These are phyloP conservation scores for Callipepla californica DNA, from an alignment of 2,113 vertebrate species.

Conservation along the genomic window DNA sequence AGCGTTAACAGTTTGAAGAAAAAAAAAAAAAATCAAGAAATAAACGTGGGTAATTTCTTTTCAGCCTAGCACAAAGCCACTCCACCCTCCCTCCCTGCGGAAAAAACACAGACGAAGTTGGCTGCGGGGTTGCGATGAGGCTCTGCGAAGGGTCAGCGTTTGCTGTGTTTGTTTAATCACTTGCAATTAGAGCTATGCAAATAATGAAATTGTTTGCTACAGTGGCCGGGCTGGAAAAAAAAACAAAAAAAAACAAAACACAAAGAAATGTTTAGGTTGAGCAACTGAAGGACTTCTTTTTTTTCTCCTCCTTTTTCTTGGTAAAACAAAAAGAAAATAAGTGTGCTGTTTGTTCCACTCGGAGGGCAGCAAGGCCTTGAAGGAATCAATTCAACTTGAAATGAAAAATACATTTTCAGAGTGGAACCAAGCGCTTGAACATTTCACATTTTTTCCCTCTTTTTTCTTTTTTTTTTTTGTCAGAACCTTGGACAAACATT, in stretches of 20 bases:
- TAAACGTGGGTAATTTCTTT: constrained; percentile 20
- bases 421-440: not conserved
- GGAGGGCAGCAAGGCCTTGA: not conserved
- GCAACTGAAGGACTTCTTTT: not conserved
- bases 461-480: not conserved
- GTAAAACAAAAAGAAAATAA: not conserved
- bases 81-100: constrained; percentile 6
- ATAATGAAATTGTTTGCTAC: constrained; percentile 57
- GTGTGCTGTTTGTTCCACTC: not conserved
- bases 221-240: not conserved
- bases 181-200: constrained; percentile 63
- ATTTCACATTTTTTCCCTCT: not conserved
- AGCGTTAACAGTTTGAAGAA: constrained; percentile 27
- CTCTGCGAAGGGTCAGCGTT: constrained; percentile 8
- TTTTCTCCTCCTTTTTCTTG: not conserved
- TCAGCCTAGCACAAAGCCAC: constrained; percentile 34
- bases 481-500: not conserved
- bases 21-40: not conserved
- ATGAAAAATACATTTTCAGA: constrained; percentile 20
- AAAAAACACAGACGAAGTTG: constrained; percentile 57
- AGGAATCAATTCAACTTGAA: constrained; percentile 24
- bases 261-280: constrained; percentile 7
- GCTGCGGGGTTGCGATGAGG: constrained; percentile 40
- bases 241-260: not conserved
- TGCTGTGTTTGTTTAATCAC: constrained; percentile 59